Evolutionary conservation across 2,888 invertebrate species (phyloP), one percentile per base, ranked within the genome.

Genomic region (Drosophila mimetica): DNA sequence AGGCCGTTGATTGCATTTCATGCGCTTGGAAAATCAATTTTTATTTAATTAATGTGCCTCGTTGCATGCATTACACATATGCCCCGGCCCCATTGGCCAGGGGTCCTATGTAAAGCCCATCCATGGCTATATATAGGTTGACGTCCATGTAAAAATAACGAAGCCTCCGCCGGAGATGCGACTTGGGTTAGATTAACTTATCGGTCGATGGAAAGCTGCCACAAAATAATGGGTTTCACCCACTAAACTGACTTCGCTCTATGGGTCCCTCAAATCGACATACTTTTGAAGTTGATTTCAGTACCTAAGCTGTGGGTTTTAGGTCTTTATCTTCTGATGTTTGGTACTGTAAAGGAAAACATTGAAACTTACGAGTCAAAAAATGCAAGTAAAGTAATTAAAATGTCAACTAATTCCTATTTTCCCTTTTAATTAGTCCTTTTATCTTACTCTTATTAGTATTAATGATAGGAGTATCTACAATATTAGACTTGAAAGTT

Each of bases 1-100:
- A 16, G 79, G 58, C 81, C 84, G 84, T 81, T 82, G 82, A 82
- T 82, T 82, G 84, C 75, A 82, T 82, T 84, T 84, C 79, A 81
- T 76, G 79, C 84, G 81, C 84, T 79, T 81, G 82, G 75, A 84
- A 73, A 84, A 84, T 84, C 82, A 84, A 82, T 82, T 84, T 82
- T 82, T 82, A 82, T 82, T 82, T 84, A 82, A 82, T 82, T 84
- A 82, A 81, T 81, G 79, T 81, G 82, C 79, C 81, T 76, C 75
- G 78, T 70, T 77, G 83, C 80, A 77, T 76, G 77, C 59, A 76
- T 76, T 71, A 65, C 71, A 65, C 47, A 65, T 51, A 65, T 37
- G 46, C 58, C 8, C 58, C 8, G n/a, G n/a, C n/a, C 5, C 1
- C 11, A 4, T 3, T 28, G 44, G 44, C 5, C 5, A 2, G 44